phyloP scores from a whole-genome alignment of 2,888 invertebrate species.

The Morpho deidamia region DNA sequence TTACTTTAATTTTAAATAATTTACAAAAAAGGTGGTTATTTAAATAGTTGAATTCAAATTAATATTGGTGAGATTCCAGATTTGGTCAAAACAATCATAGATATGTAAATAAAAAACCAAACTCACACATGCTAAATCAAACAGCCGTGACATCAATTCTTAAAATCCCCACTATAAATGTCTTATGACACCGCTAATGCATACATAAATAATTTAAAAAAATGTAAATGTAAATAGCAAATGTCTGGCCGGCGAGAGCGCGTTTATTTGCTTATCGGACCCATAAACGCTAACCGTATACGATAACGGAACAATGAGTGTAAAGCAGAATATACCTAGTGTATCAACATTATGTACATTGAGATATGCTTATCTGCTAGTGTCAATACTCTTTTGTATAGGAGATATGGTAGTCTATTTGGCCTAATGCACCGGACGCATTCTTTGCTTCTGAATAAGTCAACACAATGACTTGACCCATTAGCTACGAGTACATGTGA shows the following conservation, averaged over 20 bases:
- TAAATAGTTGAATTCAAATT: neutral
- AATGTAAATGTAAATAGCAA: conserved; percentile 25
- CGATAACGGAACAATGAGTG: conserved; percentile 74
- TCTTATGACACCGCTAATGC: conserved; percentile 18
- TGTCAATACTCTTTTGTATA: conserved; percentile 77
- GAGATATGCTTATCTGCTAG: conserved; percentile 68
- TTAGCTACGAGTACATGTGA: conserved; percentile 33
- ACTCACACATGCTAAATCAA: conserved; percentile 4
- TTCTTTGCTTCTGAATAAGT: conserved; percentile 65
- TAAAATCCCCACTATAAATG: conserved; percentile 9
- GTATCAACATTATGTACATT: conserved; percentile 50
- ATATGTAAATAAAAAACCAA: neutral
- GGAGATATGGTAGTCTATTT: conserved; percentile 71
- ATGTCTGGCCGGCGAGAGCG: conserved; percentile 25
- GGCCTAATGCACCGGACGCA: conserved; percentile 66
- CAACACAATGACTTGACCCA: conserved; percentile 58
- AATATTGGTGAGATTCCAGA: neutral
- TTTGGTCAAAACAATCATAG: neutral
- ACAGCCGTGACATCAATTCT: neutral
- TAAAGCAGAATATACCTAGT: conserved; percentile 50
- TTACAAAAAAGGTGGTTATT: no score
- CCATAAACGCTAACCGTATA: conserved; percentile 63
- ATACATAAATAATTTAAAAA: conserved; percentile 10
- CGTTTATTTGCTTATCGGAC: conserved; percentile 71
- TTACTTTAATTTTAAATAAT: no score